These are phyloP conservation scores for Tubulanus polymorphus DNA, from an alignment of 2,888 invertebrate genomes.

Conservation along the genomic window DNA sequence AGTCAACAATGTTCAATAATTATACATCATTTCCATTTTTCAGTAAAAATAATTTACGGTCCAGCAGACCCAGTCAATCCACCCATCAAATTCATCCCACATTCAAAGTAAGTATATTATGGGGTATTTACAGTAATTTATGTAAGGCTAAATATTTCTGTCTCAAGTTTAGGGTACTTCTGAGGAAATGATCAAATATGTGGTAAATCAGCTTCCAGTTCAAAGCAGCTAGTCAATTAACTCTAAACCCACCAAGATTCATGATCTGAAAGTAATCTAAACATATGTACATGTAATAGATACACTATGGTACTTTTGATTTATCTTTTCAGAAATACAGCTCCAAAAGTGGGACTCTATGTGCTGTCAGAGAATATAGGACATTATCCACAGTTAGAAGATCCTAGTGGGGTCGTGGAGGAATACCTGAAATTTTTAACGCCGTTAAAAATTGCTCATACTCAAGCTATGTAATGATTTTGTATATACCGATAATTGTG, in stretches of 20 bases:
- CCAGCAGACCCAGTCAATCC: constrained; percentile 49
- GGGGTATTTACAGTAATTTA: constrained; percentile 19
- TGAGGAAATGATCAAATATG: not conserved
- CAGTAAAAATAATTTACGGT: constrained; percentile 49
- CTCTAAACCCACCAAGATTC: too few relatives aligned
- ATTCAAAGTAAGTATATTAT: constrained; percentile 26
- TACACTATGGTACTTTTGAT: constrained; percentile 7
- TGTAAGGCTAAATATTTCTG: not conserved
- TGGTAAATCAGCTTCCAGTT: not conserved
- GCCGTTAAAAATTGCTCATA: too few relatives aligned
- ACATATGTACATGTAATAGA: too few relatives aligned
- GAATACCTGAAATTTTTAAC: too few relatives aligned
- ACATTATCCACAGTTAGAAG: constrained; percentile 51
- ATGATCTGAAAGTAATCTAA: too few relatives aligned
- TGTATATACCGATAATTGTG: too few relatives aligned
- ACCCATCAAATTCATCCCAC: constrained; percentile 27
- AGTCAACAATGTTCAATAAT: not conserved
- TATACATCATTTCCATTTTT: constrained; percentile 13
- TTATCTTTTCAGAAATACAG: constrained; percentile 28
- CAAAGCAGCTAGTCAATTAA: too few relatives aligned
- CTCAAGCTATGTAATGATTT: too few relatives aligned
- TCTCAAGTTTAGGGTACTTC: not conserved
- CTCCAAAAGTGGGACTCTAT: constrained; percentile 34
- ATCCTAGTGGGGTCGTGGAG: constrained; percentile 27
- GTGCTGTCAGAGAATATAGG: constrained; percentile 33